phyloP scores from a whole-genome alignment of 2,797 vertebrate genomes.

The Protonibea diacanthus region DNA sequence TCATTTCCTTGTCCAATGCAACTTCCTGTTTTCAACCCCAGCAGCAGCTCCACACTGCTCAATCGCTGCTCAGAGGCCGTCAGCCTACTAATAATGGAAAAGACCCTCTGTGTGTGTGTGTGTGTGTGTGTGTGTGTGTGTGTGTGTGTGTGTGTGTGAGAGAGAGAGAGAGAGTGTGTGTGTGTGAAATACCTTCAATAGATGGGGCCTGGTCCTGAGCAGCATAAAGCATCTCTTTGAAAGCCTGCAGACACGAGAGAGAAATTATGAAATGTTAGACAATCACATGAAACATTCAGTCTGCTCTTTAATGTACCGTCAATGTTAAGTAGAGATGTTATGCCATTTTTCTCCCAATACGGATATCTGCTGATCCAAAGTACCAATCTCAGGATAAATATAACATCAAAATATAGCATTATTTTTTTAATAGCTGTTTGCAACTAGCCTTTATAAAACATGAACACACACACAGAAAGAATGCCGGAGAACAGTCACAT shows the following conservation, averaged over 20 bases:
- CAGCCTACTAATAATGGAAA: not conserved
- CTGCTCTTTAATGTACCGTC: not conserved
- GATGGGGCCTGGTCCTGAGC: constrained; percentile 99
- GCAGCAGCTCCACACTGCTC: not conserved
- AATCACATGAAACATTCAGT: not conserved
- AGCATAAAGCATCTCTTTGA: constrained; percentile 99
- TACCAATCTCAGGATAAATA: no score
- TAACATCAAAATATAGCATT: no score
- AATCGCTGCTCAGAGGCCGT: not conserved
- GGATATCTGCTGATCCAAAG: no score
- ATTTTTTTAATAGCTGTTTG: no score
- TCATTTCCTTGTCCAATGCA: not conserved
- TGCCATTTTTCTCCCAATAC: no score
- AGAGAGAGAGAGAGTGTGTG: not conserved
- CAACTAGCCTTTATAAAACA: no score
- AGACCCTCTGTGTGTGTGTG: not conserved
- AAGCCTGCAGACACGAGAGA: constrained; percentile 86
- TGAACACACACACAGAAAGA: no score
- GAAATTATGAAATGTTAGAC: not conserved
- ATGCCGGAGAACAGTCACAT: no score
- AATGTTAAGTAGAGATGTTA: no score
- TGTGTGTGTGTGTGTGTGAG: constrained; percentile 7
- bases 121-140: constrained; percentile 8
- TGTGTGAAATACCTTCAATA: constrained; percentile 91
- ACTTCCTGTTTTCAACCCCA: not conserved